These are phyloP conservation scores for Siniperca undulata DNA, from an alignment of 2,797 vertebrate genomes.

Conservation along the genomic window DNA sequence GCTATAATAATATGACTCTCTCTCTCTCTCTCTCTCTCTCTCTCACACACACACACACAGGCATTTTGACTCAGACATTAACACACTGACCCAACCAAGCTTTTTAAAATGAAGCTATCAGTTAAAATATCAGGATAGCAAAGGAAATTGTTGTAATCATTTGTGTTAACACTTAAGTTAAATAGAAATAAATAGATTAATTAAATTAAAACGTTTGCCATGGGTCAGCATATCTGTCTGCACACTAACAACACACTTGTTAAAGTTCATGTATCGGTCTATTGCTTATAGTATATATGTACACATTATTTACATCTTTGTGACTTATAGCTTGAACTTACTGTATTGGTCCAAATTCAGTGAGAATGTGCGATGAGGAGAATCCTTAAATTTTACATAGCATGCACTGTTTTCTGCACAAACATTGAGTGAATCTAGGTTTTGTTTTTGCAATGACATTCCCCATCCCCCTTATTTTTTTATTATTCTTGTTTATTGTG, in stretches of 20 bases:
- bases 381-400: background rate
- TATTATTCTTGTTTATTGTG: background rate
- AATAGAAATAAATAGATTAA: too few relatives aligned
- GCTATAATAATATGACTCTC: slow-evolving; percentile 26
- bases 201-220: background rate
- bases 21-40: too few relatives aligned
- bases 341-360: background rate
- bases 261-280: background rate
- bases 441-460: background rate
- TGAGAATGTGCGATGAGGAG: background rate
- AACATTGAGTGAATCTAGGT: background rate
- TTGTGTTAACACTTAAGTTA: background rate
- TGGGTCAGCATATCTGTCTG: background rate
- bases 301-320: background rate
- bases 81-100: background rate
- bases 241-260: background rate
- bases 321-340: background rate
- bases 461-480: background rate
- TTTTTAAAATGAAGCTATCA: slow-evolving; percentile 15
- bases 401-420: background rate
- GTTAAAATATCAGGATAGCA: background rate
- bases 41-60: background rate
- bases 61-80: too few relatives aligned
- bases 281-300: background rate
- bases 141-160: background rate